A percentile compares a stretch with the other conserved stretches of the same genome.
These are phyloP conservation scores for Podarcis siculus DNA, from an alignment of 2,797 vertebrate species.

Conservation along the genomic window DNA sequence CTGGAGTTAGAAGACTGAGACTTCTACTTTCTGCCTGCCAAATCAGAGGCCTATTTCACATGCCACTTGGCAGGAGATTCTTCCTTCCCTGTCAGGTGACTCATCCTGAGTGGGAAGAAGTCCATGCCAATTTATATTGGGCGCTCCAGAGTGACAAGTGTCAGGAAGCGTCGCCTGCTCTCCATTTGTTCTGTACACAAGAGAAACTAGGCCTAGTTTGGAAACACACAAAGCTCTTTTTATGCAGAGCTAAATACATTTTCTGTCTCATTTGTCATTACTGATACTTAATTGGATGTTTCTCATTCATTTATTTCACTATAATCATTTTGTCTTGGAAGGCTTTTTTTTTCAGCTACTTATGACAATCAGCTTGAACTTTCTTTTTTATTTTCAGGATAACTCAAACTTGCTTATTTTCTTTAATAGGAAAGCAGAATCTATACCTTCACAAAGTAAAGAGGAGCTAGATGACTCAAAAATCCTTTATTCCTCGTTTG, in stretches of 20 bases:
- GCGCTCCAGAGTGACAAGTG: not conserved
- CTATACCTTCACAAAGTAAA: slow-evolving; percentile 68
- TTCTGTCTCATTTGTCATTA: not conserved
- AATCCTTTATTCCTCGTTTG: slow-evolving; percentile 77
- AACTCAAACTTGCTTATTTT: not conserved
- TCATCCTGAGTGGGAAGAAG: not conserved
- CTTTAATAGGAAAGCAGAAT: slow-evolving; percentile 79
- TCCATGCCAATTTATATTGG: not conserved
- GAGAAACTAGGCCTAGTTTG: not conserved
- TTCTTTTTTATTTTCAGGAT: slow-evolving; percentile 2
- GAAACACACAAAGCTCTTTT: no score
- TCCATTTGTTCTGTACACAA: not conserved
- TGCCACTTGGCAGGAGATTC: not conserved
- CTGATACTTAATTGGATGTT: not conserved
- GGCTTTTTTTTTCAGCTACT: not conserved
- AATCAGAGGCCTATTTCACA: not conserved
- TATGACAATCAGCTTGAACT: not conserved
- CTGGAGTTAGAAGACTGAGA: not conserved
- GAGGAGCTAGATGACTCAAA: slow-evolving; percentile 68
- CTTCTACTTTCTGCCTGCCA: not conserved
- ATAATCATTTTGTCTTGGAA: not conserved
- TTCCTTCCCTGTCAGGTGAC: not conserved
- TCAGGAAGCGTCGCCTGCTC: not conserved
- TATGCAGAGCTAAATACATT: not conserved
- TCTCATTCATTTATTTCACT: not conserved